These are phyloP conservation scores for Colletes gigas DNA, from an alignment of 1,140 invertebrate species.

Conservation along the genomic window DNA sequence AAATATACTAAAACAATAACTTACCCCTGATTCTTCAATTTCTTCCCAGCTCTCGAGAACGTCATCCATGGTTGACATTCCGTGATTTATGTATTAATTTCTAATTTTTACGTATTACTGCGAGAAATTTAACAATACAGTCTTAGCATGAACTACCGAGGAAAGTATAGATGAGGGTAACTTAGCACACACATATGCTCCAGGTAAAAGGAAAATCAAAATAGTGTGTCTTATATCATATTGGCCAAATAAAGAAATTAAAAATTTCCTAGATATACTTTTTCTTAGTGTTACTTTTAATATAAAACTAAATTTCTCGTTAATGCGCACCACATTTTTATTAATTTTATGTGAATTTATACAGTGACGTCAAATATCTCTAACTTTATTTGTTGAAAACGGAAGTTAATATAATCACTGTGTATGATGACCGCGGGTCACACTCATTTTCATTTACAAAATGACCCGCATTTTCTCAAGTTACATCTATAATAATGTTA, in stretches of 20 bases:
- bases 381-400: no score
- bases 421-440: no score
- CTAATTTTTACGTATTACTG: slow-evolving; percentile 14
- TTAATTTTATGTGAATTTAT: no score
- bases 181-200: background rate
- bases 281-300: background rate
- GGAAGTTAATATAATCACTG: no score
- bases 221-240: slow-evolving; percentile 11
- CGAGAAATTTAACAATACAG: slow-evolving; percentile 36
- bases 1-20: slow-evolving; percentile 37
- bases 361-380: no score
- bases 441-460: no score
- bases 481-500: no score
- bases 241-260: slow-evolving; percentile 25
- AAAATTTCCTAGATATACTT: slow-evolving; percentile 25
- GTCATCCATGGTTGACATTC: slow-evolving; percentile 82
- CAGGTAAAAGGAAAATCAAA: slow-evolving; percentile 14
- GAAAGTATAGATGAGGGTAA: background rate
- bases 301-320: slow-evolving; percentile 4
- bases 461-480: no score
- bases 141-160: slow-evolving; percentile 28
- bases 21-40: slow-evolving; percentile 88
- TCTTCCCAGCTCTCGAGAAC: slow-evolving; percentile 92
- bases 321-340: no score
- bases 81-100: slow-evolving; percentile 30